Conservation (phyloP, 2,888 invertebrate genomes). For the Sinhomidia bicolor region DNA sequence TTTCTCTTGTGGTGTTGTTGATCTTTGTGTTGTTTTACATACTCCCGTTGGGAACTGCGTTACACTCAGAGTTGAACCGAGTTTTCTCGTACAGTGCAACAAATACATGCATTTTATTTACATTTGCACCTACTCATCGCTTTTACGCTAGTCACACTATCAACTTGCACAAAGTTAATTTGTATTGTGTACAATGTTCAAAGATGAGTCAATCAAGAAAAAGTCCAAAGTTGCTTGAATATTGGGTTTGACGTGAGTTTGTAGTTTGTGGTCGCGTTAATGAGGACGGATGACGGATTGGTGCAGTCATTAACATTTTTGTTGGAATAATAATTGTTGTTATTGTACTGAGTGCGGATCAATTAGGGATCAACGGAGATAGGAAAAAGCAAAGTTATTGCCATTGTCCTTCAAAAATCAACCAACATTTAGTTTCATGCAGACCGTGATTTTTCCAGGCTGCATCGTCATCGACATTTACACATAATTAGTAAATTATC, state of each 20-base stretch:
- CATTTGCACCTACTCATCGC: not conserved
- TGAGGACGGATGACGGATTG: not conserved
- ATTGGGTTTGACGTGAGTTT: conserved; percentile 38
- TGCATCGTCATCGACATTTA: not conserved
- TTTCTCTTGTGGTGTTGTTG: not conserved
- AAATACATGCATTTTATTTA: not conserved
- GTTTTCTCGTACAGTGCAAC: not conserved
- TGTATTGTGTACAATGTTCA: not conserved
- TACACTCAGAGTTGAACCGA: not conserved
- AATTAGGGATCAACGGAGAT: not conserved
- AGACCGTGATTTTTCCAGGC: not conserved
- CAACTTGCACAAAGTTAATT: not conserved
- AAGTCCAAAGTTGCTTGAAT: conserved; percentile 19
- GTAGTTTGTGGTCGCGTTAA: not conserved
- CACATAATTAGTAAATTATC: no score
- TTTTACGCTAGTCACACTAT: not conserved
- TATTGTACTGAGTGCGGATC: not conserved
- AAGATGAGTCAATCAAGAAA: conserved; percentile 48
- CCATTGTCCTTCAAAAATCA: conserved; percentile 6
- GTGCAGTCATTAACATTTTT: not conserved
- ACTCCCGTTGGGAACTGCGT: not conserved
- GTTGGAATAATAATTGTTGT: not conserved
- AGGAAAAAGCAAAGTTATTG: not conserved
- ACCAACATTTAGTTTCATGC: not conserved
- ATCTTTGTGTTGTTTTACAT: not conserved